Percentiles rank a stretch among this genome's conserved stretches.
Evolutionary conservation across 2,888 invertebrate genomes (phyloP).

Genomic region (Lasioglossum vierecki): DNA sequence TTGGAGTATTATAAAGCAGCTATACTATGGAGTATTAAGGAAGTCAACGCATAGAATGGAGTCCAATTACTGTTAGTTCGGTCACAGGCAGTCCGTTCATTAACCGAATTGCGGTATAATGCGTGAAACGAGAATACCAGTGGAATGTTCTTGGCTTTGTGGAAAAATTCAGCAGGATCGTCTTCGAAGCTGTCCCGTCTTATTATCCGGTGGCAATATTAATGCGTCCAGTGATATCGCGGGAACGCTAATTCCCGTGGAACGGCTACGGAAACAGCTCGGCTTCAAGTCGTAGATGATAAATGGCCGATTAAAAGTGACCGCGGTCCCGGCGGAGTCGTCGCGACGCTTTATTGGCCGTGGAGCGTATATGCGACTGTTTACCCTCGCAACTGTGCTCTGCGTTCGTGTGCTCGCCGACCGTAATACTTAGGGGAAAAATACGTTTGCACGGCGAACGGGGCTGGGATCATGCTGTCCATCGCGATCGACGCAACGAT

Average conservation of each 20-base stretch:
- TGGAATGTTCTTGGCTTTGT: not conserved
- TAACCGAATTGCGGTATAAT: not conserved
- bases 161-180: not conserved
- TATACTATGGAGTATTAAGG: not conserved
- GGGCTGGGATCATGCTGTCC: constrained; percentile 1
- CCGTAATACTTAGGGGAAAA: constrained; percentile 16
- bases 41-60: not conserved
- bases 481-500: constrained; percentile 30
- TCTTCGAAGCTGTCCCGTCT: not conserved
- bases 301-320: constrained; percentile 68
- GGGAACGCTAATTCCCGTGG: constrained; percentile 29
- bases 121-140: not conserved
- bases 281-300: constrained; percentile 45
- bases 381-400: not conserved
- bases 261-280: constrained; percentile 5
- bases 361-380: constrained; percentile 28
- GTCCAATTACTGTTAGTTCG: not conserved
- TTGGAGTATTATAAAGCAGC: not conserved
- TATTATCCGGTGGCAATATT: not conserved
- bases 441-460: constrained; percentile 48
- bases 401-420: not conserved
- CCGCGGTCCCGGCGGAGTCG: constrained; percentile 59
- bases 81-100: not conserved
- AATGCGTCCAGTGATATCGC: constrained; percentile 12
- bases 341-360: constrained; percentile 62